phyloP scores from a whole-genome alignment of 2,888 invertebrate species.

The Drosophila fulvimacula region DNA sequence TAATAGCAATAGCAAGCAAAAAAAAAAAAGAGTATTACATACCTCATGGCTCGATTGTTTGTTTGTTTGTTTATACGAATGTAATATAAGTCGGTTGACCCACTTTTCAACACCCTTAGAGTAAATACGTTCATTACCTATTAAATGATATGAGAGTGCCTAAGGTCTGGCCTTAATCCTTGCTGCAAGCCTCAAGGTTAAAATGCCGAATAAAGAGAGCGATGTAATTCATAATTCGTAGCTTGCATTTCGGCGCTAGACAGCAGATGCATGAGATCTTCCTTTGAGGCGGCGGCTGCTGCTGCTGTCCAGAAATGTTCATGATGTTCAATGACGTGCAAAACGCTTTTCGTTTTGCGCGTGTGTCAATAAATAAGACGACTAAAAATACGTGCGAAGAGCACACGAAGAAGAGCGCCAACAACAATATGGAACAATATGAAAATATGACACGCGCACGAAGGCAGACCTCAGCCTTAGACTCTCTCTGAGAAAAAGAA shows the following conservation, averaged over 20 bases:
- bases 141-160: not conserved
- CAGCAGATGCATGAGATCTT: slow-evolving; percentile 18
- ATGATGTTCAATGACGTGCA: slow-evolving; percentile 30
- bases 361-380: slow-evolving; percentile 73
- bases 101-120: not conserved
- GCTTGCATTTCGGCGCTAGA: slow-evolving; percentile 44
- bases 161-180: not conserved
- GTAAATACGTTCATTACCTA: not conserved
- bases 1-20: too few species aligned
- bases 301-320: not conserved
- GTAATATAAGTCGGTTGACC: not conserved
- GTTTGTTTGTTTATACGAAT: too few species aligned
- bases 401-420: slow-evolving; percentile 22
- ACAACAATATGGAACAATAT: slow-evolving; percentile 15
- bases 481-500: slow-evolving; percentile 10
- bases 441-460: slow-evolving; percentile 58
- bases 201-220: not conserved
- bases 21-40: too few species aligned
- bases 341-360: slow-evolving; percentile 57
- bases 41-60: too few species aligned
- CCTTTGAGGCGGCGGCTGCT: not conserved
- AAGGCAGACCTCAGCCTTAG: slow-evolving; percentile 38
- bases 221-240: slow-evolving; percentile 18
- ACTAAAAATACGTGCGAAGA: slow-evolving; percentile 67
- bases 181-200: not conserved